Conservation (phyloP, 2,888 invertebrate genomes). For the Sthenelais limicola region DNA sequence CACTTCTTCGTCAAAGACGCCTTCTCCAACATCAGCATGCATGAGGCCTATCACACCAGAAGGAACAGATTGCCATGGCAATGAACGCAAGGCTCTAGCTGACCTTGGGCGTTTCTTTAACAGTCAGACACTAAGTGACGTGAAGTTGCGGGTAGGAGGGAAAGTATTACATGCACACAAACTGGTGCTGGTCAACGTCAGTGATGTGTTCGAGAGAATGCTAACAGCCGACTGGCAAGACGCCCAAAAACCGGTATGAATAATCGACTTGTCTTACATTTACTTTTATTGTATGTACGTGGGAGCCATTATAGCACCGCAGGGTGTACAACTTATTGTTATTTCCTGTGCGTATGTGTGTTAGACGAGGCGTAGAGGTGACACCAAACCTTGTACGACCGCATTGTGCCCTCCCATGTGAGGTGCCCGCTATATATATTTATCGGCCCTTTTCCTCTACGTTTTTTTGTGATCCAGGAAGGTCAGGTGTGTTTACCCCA, state of each 20-base stretch:
- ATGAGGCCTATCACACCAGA: conserved; percentile 20
- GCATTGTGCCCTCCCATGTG: no score
- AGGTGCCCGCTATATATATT: no score
- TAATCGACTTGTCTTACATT: no score
- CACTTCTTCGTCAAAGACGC: conserved; percentile 34
- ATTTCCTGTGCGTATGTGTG: no score
- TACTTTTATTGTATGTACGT: no score
- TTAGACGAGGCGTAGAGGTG: no score
- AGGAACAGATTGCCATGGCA: conserved; percentile 46
- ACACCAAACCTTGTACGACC: no score
- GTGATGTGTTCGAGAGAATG: conserved; percentile 73
- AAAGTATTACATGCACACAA: conserved; percentile 72
- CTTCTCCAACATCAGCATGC: conserved; percentile 16
- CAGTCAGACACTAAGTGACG: conserved; percentile 50
- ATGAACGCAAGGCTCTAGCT: conserved; percentile 45
- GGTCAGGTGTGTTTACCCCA: no score
- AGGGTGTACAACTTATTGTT: no score
- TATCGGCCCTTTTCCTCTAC: no score
- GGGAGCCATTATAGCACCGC: no score
- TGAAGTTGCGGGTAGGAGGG: conserved; percentile 68
- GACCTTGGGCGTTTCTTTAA: conserved; percentile 50
- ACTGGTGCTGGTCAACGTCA: conserved; percentile 72
- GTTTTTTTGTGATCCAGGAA: no score
- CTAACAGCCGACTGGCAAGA: conserved; percentile 44
- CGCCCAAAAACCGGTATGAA: conserved; percentile 40